Conservation (phyloP, 2,888 invertebrate genomes). For the Dermolepida albohirtum region DNA sequence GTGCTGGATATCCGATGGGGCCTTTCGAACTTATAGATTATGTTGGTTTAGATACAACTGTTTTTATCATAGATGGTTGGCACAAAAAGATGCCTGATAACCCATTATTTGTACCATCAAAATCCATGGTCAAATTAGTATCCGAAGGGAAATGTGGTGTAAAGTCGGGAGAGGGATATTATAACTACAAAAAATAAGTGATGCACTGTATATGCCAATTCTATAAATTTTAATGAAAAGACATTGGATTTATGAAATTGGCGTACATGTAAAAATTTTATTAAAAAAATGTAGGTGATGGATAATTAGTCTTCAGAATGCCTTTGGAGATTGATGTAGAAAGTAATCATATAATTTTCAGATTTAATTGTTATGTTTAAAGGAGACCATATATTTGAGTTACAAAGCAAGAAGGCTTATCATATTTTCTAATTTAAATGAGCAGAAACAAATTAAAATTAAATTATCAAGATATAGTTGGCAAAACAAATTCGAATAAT, state of each 20-base stretch:
- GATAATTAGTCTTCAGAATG: no score
- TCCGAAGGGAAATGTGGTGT: slow-evolving; percentile 83
- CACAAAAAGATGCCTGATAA: slow-evolving; percentile 77
- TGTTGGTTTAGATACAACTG: slow-evolving; percentile 83
- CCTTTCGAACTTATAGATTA: slow-evolving; percentile 88
- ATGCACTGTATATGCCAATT: background rate
- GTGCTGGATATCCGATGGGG: slow-evolving; percentile 92
- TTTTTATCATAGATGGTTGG: slow-evolving; percentile 85
- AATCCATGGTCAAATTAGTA: slow-evolving; percentile 76
- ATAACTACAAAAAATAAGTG: slow-evolving; percentile 73
- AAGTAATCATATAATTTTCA: no score
- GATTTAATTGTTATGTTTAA: no score
- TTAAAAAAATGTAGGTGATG: background rate
- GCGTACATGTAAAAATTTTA: background rate
- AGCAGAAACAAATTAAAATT: no score
- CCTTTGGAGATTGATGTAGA: no score
- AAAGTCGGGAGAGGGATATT: slow-evolving; percentile 88
- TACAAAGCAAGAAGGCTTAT: no score
- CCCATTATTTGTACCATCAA: slow-evolving; percentile 74
- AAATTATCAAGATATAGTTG: no score
- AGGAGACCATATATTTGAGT: no score
- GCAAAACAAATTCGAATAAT: no score
- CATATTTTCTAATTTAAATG: no score
- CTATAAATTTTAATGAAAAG: no score
- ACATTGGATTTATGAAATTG: no score